These are phyloP conservation scores for Eretmocerus hayati DNA, from an alignment of 2,888 invertebrate genomes.

Conservation along the genomic window DNA sequence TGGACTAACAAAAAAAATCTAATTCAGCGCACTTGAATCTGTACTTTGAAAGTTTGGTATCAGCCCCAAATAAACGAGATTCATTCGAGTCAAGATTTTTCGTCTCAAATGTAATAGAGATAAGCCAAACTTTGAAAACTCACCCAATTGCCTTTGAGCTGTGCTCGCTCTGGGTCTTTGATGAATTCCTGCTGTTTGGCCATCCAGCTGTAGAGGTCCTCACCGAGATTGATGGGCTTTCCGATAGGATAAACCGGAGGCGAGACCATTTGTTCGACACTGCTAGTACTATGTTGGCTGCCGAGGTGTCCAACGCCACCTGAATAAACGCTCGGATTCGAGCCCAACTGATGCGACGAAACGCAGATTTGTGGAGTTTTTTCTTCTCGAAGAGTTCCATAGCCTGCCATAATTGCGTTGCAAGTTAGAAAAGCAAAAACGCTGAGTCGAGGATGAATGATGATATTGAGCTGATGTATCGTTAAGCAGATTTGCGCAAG, in stretches of 20 bases:
- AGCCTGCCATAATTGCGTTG: conserved; percentile 49
- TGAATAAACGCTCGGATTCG: conserved; percentile 56
- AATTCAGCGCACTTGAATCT: neutral
- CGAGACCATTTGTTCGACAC: conserved; percentile 43
- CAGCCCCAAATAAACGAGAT: too few species aligned
- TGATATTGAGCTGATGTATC: neutral
- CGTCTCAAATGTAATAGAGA: too few species aligned
- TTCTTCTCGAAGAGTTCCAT: conserved; percentile 68
- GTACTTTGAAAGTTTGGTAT: too few species aligned
- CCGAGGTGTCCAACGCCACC: conserved; percentile 39
- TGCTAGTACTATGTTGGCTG: conserved; percentile 44
- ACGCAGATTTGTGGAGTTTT: conserved; percentile 48
- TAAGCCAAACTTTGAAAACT: conserved; percentile 11
- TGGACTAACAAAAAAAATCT: neutral
- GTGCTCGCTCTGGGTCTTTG: conserved; percentile 45
- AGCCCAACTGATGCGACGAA: conserved; percentile 53
- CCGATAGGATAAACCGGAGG: conserved; percentile 52
- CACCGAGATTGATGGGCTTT: conserved; percentile 57
- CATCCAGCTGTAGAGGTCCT: conserved; percentile 95
- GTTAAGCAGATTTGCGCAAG: too few species aligned
- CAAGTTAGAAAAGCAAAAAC: neutral
- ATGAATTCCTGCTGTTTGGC: conserved; percentile 73
- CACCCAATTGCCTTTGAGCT: conserved; percentile 45
- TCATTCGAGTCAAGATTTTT: too few species aligned
- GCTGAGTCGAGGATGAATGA: neutral